Conservation (phyloP, 30 jellyfish, hydroid and myxozoan species). For the Pseudorhiza aurosa region DNA sequence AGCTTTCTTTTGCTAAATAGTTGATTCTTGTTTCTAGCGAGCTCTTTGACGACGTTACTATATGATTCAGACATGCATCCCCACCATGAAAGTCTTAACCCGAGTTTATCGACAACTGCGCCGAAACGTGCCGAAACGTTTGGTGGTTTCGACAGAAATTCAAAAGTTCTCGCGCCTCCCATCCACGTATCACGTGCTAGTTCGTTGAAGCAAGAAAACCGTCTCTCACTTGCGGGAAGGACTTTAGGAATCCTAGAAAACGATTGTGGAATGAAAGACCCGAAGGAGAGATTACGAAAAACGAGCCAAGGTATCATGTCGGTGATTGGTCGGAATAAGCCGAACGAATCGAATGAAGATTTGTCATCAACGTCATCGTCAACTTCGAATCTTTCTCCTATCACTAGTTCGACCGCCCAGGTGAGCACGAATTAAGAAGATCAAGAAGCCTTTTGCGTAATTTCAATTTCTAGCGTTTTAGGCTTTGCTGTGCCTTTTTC, state of each 20-base stretch:
- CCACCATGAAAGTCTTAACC: slow-evolving; percentile 20
- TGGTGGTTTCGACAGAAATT: slow-evolving; percentile 66
- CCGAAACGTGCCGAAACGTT: slow-evolving; percentile 87
- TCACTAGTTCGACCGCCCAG: slow-evolving; percentile 46
- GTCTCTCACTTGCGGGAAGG: slow-evolving; percentile 26
- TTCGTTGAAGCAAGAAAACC: slow-evolving; percentile 55
- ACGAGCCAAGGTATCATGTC: slow-evolving; percentile 79
- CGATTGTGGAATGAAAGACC: slow-evolving; percentile 37
- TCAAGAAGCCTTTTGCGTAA: no score
- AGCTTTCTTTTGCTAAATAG: background rate
- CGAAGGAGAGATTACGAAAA: slow-evolving; percentile 59
- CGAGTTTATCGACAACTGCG: slow-evolving; percentile 37
- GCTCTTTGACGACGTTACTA: slow-evolving; percentile 52
- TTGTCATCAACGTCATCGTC: slow-evolving; percentile 82
- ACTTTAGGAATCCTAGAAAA: slow-evolving; percentile 25
- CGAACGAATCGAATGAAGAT: slow-evolving; percentile 87
- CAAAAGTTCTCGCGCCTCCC: slow-evolving; percentile 60
- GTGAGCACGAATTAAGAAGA: no score
- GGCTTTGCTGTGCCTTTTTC: no score
- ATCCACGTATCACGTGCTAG: slow-evolving; percentile 63
- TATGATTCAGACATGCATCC: slow-evolving; percentile 37
- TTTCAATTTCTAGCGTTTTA: no score
- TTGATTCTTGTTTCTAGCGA: slow-evolving; percentile 35
- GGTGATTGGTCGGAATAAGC: slow-evolving; percentile 62
- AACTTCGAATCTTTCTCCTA: slow-evolving; percentile 34